phyloP scores from a whole-genome alignment of 2,888 invertebrate genomes.

The Idaea straminata region DNA sequence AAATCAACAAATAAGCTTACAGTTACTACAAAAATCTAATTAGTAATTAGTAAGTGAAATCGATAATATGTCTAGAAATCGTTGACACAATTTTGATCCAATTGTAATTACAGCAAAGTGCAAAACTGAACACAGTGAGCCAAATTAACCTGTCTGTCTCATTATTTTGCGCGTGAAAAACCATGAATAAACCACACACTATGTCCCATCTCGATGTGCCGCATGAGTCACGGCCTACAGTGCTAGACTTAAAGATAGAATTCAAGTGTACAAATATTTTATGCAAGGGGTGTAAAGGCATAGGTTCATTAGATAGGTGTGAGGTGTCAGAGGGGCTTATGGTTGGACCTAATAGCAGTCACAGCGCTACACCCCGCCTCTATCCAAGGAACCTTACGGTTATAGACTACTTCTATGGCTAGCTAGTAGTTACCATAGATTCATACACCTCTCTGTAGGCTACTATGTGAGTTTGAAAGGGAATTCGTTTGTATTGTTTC shows the following conservation, averaged over 20 bases:
- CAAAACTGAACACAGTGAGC: background rate
- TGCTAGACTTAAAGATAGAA: background rate
- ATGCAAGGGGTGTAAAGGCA: no score
- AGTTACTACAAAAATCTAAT: constrained; percentile 6
- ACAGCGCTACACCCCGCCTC: no score
- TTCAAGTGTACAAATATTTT: background rate
- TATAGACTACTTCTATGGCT: background rate
- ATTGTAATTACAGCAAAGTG: background rate
- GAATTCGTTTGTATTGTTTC: constrained; percentile 64
- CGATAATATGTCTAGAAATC: no score
- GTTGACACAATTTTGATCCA: constrained; percentile 2
- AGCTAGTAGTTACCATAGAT: constrained; percentile 3
- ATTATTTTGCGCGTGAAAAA: background rate
- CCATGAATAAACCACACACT: no score
- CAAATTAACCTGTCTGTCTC: background rate
- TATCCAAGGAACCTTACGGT: no score
- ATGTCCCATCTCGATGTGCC: no score
- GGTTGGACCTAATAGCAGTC: no score
- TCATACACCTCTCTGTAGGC: constrained; percentile 67
- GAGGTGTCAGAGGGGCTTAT: no score
- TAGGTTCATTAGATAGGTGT: no score
- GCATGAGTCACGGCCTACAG: background rate
- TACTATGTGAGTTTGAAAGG: constrained; percentile 63
- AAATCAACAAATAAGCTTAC: background rate
- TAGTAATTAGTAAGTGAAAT: background rate